Evolutionary conservation across 2,888 invertebrate species (phyloP).

Genomic region (Pristionchus entomophagus): DNA sequence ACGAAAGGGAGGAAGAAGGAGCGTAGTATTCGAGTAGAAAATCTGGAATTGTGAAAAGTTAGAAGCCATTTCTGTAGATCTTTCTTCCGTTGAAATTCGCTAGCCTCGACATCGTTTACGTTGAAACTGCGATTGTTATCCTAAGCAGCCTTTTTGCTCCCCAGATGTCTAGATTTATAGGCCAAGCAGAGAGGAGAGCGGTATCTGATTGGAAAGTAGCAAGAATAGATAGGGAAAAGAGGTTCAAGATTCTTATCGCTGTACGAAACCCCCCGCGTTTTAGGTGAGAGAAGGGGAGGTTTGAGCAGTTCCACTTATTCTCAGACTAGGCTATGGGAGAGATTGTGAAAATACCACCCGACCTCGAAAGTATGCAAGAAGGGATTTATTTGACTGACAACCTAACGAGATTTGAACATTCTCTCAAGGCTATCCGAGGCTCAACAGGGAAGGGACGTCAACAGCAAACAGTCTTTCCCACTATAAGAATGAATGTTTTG

Average conservation of each 20-base stretch:
- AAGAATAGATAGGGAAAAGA: neutral
- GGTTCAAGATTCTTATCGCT: slow-evolving; percentile 10
- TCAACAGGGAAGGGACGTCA: neutral
- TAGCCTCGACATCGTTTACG: neutral
- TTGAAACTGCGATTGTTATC: neutral
- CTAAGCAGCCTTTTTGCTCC: neutral
- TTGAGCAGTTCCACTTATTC: neutral
- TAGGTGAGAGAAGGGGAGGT: neutral
- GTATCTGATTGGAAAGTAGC: neutral
- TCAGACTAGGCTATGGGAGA: neutral
- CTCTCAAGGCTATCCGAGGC: neutral
- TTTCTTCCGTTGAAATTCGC: neutral
- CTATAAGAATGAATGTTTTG: neutral
- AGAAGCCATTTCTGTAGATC: neutral
- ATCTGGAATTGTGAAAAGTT: slow-evolving; percentile 4
- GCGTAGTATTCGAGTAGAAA: slow-evolving; percentile 17
- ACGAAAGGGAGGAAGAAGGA: neutral
- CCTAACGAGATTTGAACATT: slow-evolving; percentile 19
- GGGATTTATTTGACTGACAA: slow-evolving; percentile 7
- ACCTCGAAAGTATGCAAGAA: neutral
- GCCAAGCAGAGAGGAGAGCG: neutral
- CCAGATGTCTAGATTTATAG: neutral
- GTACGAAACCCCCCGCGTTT: neutral
- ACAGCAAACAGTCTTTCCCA: no score
- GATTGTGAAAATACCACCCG: neutral